Base-by-base conservation (phyloP, 1,140 invertebrate genomes). In the Chymomyza costata region DNA sequence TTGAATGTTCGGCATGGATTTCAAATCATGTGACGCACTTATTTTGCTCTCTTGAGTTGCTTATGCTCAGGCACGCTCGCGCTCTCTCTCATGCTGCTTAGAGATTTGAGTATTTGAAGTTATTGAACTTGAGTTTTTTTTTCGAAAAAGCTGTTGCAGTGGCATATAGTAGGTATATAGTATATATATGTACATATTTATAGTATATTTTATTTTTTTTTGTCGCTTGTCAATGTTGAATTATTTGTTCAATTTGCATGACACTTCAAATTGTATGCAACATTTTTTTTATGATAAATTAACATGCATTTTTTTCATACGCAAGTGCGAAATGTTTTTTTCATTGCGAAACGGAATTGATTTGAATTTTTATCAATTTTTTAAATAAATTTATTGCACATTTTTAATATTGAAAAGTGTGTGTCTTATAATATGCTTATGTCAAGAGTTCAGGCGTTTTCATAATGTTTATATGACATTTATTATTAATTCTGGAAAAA, bases 191-290 rank as follows among this genome's bases (percentile, higher is more conserved):
- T 14, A 15, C 31, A 13, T 10, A 37, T 38, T 48, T 34, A 15
- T 10, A 17, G n/a, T 39, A 25, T 61, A 39, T 43, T 61, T 57
- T 44, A 62, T 40, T 51, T 50, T 62, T 51, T 63, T 63, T 55
- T 54, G 67, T 41, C 41, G 46, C 65, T 57, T 58, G 63, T 56
- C 63, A 67, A 73, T 73, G 59, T 38, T 64, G 63, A 73, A 67
- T 73, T 67, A 73, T 73, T 60, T 48, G 14, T 30, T 53, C 40
- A 35, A 47, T 48, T 57, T 15, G 34, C 30, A 35, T 32, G 16
- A 16, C 0, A 16, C 16, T 31, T 41, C 48, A 28, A 49, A 38
- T 45, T 56, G 39, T 17, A 47, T 31, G 25, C 15, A 8, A 19
- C 32, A 31, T 32, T 37, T 45, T 19, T 10, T 25, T 13, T 17